Percentiles rank a stretch among this genome's conserved stretches.
Evolutionary conservation across 2,113 vertebrate species (phyloP).

Genomic region (Ornithorhynchus anatinus): DNA sequence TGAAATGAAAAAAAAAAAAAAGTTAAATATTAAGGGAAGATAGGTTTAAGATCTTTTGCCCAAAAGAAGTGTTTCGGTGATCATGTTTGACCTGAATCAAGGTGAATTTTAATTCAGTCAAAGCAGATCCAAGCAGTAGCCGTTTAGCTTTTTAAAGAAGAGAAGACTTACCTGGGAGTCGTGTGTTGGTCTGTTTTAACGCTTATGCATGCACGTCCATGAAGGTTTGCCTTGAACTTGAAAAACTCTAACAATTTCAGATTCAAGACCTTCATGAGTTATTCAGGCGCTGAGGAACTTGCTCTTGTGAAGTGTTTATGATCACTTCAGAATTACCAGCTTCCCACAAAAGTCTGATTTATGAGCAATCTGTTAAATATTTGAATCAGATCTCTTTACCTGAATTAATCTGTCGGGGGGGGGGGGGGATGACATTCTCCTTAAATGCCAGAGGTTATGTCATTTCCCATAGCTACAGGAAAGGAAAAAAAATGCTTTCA

Average conservation of each 20-base stretch:
- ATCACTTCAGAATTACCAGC: constrained; percentile 46
- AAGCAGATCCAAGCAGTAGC: constrained; percentile 34
- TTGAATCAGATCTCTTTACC: constrained; percentile 52
- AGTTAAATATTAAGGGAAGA: constrained; percentile 50
- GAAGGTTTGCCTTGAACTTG: constrained; percentile 35
- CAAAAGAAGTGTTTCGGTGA: constrained; percentile 58
- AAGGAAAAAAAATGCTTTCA: constrained; percentile 41
- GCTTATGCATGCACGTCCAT: constrained; percentile 31
- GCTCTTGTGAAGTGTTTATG: constrained; percentile 28
- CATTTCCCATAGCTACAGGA: background rate
- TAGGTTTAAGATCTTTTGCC: constrained; percentile 37
- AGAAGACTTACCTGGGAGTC: constrained; percentile 16
- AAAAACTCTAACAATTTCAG: background rate
- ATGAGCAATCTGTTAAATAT: constrained; percentile 56
- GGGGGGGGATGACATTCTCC: constrained; percentile 23
- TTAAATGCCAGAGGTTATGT: constrained; percentile 47
- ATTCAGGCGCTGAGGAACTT: constrained; percentile 6
- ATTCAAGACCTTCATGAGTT: constrained; percentile 16
- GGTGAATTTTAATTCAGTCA: constrained; percentile 22
- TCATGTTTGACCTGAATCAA: constrained; percentile 20
- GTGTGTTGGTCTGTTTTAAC: constrained; percentile 32
- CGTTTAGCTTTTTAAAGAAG: constrained; percentile 28
- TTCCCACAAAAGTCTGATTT: constrained; percentile 51
- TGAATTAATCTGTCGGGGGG: constrained; percentile 46
- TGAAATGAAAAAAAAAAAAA: constrained; percentile 18